phyloP scores from a whole-genome alignment of 1,140 invertebrate species.

The Rhizoglyphus robini region DNA sequence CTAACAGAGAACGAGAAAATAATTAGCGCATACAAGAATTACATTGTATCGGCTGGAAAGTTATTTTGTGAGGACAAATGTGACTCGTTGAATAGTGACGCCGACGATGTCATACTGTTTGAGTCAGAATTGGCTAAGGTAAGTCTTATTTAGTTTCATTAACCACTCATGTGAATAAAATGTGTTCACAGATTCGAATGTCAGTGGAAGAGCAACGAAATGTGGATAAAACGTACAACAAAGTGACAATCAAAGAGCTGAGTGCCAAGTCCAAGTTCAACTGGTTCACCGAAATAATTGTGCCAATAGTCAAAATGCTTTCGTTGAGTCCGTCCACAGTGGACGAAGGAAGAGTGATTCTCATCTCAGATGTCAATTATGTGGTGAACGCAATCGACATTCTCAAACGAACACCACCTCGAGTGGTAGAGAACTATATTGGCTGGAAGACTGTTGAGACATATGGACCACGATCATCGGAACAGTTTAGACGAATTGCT shows the following conservation, averaged over 20 bases:
- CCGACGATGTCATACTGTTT: background rate
- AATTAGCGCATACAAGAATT: background rate
- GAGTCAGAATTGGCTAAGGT: background rate
- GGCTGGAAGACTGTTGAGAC: conserved; percentile 58
- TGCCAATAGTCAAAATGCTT: no score
- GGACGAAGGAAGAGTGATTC: no score
- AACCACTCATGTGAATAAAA: background rate
- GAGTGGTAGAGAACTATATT: conserved; percentile 58
- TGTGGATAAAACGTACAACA: background rate
- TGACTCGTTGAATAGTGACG: background rate
- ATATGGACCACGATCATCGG: conserved; percentile 53
- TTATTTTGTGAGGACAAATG: background rate
- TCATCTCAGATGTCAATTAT: background rate
- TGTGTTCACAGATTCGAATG: background rate
- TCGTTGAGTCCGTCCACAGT: no score
- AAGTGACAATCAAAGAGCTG: background rate
- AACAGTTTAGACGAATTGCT: conserved; percentile 34
- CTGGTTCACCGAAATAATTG: no score
- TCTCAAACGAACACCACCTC: conserved; percentile 32
- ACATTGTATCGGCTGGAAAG: background rate
- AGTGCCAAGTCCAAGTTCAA: background rate
- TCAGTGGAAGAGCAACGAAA: background rate
- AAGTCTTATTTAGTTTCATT: background rate
- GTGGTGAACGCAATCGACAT: background rate
- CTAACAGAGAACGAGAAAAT: background rate